Evolutionary conservation across 2,888 invertebrate species (phyloP).

Genomic region (Piscicola geometra): DNA sequence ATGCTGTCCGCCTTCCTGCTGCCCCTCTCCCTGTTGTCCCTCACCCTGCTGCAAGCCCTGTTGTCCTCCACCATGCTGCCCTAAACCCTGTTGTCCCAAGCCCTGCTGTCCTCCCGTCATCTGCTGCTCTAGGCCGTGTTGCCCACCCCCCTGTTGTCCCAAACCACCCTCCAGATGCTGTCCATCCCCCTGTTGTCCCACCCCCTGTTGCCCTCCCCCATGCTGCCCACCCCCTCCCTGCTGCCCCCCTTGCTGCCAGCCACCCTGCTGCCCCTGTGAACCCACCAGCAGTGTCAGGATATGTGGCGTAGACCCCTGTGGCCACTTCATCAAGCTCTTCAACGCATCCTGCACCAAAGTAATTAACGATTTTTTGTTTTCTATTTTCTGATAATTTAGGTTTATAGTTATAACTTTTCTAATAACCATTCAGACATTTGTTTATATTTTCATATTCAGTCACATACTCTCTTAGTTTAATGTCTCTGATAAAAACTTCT

Average conservation of each 20-base stretch:
- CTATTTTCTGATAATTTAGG: background rate
- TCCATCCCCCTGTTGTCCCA: constrained; percentile 23
- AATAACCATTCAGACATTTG: too few species aligned
- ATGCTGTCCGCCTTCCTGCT: constrained; percentile 2
- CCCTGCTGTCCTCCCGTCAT: constrained; percentile 20
- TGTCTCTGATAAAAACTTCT: too few species aligned
- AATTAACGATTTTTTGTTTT: too few species aligned
- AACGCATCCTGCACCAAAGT: constrained; percentile 34
- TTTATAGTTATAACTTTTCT: background rate
- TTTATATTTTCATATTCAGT: too few species aligned
- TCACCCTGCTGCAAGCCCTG: constrained; percentile 1
- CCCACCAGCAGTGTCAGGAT: constrained; percentile 32
- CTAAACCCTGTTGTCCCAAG: constrained; percentile 21
- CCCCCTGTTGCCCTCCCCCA: constrained; percentile 20
- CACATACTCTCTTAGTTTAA: too few species aligned
- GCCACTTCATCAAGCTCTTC: constrained; percentile 33
- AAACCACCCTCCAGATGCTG: constrained; percentile 27
- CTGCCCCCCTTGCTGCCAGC: constrained; percentile 14
- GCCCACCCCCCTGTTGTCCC: constrained; percentile 26
- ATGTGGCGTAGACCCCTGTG: constrained; percentile 33
- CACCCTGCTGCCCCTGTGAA: constrained; percentile 23
- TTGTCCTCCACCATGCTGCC: constrained; percentile 21
- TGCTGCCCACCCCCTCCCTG: background rate
- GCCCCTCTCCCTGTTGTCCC: constrained; percentile 12
- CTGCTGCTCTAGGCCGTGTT: background rate